phyloP scores from a whole-genome alignment of 2,888 invertebrate genomes.

The Chymomyza amoena region DNA sequence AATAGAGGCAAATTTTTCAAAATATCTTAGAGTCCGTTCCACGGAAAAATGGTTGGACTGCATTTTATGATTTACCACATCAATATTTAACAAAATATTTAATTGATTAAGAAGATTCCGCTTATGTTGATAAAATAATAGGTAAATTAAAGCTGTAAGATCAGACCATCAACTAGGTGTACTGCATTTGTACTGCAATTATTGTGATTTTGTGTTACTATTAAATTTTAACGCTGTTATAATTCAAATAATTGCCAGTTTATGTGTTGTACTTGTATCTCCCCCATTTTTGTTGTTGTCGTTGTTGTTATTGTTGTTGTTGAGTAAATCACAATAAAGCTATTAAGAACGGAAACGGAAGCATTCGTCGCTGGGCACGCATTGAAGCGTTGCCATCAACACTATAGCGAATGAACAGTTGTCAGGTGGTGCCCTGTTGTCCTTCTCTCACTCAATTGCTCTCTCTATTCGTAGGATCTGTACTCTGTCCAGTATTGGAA shows the following conservation, averaged over 20 bases:
- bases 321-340: conserved; percentile 74
- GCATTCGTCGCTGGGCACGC: conserved; percentile 75
- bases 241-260: conserved; percentile 63
- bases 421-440: conserved; percentile 1
- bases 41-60: too few relatives aligned
- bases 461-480: not conserved
- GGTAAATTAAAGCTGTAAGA: not conserved
- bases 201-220: conserved; percentile 15
- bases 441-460: conserved; percentile 3
- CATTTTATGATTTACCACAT: too few relatives aligned
- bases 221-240: conserved; percentile 70
- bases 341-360: conserved; percentile 76
- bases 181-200: not conserved
- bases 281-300: conserved; percentile 12
- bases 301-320: conserved; percentile 43
- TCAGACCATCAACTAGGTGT: not conserved
- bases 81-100: too few relatives aligned
- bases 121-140: too few relatives aligned
- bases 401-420: conserved; percentile 27
- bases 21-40: too few relatives aligned
- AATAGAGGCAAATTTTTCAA: too few relatives aligned
- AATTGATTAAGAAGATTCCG: too few relatives aligned
- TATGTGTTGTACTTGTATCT: not conserved
- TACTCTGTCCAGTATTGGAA: not conserved
- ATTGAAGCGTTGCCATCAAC: conserved; percentile 69